Evolutionary conservation across 2,888 invertebrate species (phyloP).

Genomic region (Eupithecia insigniata): DNA sequence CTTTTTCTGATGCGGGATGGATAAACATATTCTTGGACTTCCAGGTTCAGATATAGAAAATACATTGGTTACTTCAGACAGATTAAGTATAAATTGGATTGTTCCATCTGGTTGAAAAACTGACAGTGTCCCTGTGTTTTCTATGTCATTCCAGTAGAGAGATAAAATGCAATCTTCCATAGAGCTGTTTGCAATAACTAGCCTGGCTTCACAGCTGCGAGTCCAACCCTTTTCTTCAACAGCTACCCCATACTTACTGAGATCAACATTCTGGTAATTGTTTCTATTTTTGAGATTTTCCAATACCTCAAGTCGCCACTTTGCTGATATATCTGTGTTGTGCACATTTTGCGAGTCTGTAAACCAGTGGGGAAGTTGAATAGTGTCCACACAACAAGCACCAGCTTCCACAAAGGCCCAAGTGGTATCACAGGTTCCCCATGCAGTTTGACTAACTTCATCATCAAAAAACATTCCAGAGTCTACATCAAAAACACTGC

Average conservation of each 20-base stretch:
- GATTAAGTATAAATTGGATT: slow-evolving; percentile 88
- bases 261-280: slow-evolving; percentile 75
- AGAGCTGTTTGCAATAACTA: slow-evolving; percentile 80
- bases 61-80: slow-evolving; percentile 91
- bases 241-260: slow-evolving; percentile 88
- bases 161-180: slow-evolving; percentile 91
- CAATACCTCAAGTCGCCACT: slow-evolving; percentile 90
- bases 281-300: slow-evolving; percentile 86
- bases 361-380: slow-evolving; percentile 91
- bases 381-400: slow-evolving; percentile 90
- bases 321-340: slow-evolving; percentile 87
- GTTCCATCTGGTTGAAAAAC: slow-evolving; percentile 91
- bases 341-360: slow-evolving; percentile 84
- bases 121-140: slow-evolving; percentile 89
- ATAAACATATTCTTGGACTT: slow-evolving; percentile 89
- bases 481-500: slow-evolving; percentile 91
- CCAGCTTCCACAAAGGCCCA: slow-evolving; percentile 93
- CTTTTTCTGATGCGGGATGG: slow-evolving; percentile 86
- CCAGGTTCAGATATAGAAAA: slow-evolving; percentile 92
- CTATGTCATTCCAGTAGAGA: slow-evolving; percentile 91
- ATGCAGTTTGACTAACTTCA: slow-evolving; percentile 88
- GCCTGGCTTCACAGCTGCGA: slow-evolving; percentile 91
- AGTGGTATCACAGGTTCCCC: slow-evolving; percentile 91
- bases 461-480: slow-evolving; percentile 92
- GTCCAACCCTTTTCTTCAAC: slow-evolving; percentile 94